These are phyloP conservation scores for Marmota monax DNA, from an alignment of 2,113 vertebrate genomes.

Conservation along the genomic window DNA sequence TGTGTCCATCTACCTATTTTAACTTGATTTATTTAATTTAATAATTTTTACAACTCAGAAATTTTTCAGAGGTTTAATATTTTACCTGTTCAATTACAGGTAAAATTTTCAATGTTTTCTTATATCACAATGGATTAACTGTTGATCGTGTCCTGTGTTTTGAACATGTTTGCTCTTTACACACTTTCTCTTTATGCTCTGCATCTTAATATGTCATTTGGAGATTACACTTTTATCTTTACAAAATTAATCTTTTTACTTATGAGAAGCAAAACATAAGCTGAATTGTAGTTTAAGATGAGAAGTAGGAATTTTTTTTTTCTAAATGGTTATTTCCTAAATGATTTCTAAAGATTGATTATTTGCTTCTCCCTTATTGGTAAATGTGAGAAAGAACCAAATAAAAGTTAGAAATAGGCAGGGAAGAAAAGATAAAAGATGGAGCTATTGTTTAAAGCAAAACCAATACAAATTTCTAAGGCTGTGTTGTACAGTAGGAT, in stretches of 20 bases:
- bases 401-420: background rate
- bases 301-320: background rate
- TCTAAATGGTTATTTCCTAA: background rate
- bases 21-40: slow-evolving; percentile 15
- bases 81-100: background rate
- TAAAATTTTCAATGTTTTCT: slow-evolving; percentile 33
- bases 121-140: background rate
- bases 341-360: slow-evolving; percentile 14
- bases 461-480: background rate
- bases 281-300: background rate
- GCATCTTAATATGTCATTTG: background rate
- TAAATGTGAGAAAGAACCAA: background rate
- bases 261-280: background rate
- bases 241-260: background rate
- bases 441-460: background rate
- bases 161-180: background rate
- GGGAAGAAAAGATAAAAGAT: background rate
- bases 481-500: background rate
- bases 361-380: background rate
- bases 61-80: slow-evolving; percentile 28
- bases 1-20: background rate
- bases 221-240: background rate
- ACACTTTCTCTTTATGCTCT: background rate
- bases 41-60: slow-evolving; percentile 26
- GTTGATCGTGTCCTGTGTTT: background rate